Conservation (phyloP, 2,113 vertebrate genomes). For the Argyrosomus japonicus region DNA sequence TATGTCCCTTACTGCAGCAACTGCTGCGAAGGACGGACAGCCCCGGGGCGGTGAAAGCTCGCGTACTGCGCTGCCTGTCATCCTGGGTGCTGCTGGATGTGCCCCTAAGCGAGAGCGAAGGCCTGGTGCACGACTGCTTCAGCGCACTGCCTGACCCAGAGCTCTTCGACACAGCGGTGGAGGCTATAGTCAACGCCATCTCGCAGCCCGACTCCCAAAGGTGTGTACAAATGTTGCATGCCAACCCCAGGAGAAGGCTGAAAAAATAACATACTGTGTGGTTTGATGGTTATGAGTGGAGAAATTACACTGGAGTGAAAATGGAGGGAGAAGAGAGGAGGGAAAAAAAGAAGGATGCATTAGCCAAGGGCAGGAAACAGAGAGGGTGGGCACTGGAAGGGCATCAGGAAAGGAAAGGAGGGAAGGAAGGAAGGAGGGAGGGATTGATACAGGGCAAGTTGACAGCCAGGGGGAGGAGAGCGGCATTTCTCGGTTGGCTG, state of each 20-base stretch:
- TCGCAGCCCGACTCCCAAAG: conserved; percentile 98
- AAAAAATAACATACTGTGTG: background rate
- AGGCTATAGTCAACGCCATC: conserved; percentile 97
- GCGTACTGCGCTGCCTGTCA: conserved; percentile 97
- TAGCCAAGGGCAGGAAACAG: conserved; percentile 25
- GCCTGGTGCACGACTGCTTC: conserved; percentile 94
- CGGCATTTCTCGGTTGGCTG: conserved; percentile 81
- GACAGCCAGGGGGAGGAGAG: conserved; percentile 73
- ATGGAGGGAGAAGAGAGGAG: background rate
- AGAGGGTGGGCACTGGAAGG: conserved; percentile 48
- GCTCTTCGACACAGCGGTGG: conserved; percentile 97
- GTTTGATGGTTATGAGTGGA: background rate
- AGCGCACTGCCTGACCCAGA: conserved; percentile 93
- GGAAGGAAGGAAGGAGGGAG: conserved; percentile 29
- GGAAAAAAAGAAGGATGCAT: conserved; percentile 8
- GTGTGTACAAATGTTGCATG: conserved; percentile 77
- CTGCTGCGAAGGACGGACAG: conserved; percentile 93
- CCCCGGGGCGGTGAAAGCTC: conserved; percentile 95
- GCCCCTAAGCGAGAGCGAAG: conserved; percentile 94
- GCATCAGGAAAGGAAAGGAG: conserved; percentile 35
- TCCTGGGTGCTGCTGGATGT: conserved; percentile 98
- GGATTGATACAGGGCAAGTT: conserved; percentile 61
- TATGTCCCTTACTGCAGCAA: conserved; percentile 96
- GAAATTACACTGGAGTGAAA: conserved; percentile 9
- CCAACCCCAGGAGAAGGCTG: background rate